Evolutionary conservation across 2,888 invertebrate genomes (phyloP), one percentile per base, ranked within the genome.

Genomic region (Trichogramma evanescens): DNA sequence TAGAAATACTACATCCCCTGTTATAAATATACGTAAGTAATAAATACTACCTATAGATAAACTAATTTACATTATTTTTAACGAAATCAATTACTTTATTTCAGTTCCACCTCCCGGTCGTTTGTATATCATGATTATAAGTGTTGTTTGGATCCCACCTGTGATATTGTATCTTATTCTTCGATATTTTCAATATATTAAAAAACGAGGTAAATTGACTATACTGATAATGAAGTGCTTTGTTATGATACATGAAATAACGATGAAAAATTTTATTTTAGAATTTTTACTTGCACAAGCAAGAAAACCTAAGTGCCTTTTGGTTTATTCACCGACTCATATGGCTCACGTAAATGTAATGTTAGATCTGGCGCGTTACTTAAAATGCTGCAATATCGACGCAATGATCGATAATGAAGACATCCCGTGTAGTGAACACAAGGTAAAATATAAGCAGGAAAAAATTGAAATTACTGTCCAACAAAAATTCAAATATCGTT

Each of bases 61-160:
- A 6, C 6, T 13, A 10, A 46, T 55, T 45, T 48, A 13, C 48
- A 48, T 43, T 44, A 41, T 57, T 5, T 54, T 38, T 4, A 8
- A 42, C 44, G 44, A 44, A 43, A 46, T 50, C 48, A 48, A 56
- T 26, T 52, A 13, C 50, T 53, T 45, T n/a, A 8, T 62, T 64
- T 5, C 54, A 76, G 75, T 69, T 53, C 69, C 69, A 63, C 60
- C 68, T 6, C 69, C 72, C 4, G 67, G 70, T 50, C 72, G 71
- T 10, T 58, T 76, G 48, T 62, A 76, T 26, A 71, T 75, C 50
- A 76, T 77, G 76, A 76, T 77, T 59, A 73, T 77, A 59, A 75
- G 75, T 58, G 67, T 73, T 7, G 70, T 75, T 44, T 77, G 75
- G 75, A 72, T 77, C 64, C 74, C 74, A 53, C 73, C 75, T 56